Evolutionary conservation across 1,140 invertebrate genomes (phyloP).

Genomic region (Adoxophyes honmai): DNA sequence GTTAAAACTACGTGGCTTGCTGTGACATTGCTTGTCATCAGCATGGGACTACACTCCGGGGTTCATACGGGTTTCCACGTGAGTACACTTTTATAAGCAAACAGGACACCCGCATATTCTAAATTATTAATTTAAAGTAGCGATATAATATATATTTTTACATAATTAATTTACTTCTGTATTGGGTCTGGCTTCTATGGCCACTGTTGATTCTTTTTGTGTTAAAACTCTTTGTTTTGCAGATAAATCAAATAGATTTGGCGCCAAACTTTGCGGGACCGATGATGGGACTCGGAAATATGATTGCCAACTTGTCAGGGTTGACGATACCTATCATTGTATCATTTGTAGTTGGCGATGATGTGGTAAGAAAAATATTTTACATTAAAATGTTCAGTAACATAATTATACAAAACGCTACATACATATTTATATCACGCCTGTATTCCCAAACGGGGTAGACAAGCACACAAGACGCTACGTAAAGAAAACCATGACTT

Average conservation of each 20-base stretch:
- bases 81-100: conserved; percentile 21
- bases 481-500: no score
- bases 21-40: conserved; percentile 73
- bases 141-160: no score
- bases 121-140: no score
- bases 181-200: no score
- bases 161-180: no score
- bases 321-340: conserved; percentile 79
- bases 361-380: conserved; percentile 27
- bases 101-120: conserved; percentile 16
- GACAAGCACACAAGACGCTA: no score
- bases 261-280: conserved; percentile 87
- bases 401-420: no score
- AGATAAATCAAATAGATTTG: conserved; percentile 82
- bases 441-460: no score
- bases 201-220: no score
- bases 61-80: conserved; percentile 67
- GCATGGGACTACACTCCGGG: conserved; percentile 81
- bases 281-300: conserved; percentile 83
- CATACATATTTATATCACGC: no score
- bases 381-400: no score
- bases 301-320: conserved; percentile 81
- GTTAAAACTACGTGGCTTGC: conserved; percentile 32
- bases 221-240: no score
- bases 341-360: conserved; percentile 34